phyloP scores from a whole-genome alignment of 2,797 vertebrate species.

The Rhadinocentrus ornatus region DNA sequence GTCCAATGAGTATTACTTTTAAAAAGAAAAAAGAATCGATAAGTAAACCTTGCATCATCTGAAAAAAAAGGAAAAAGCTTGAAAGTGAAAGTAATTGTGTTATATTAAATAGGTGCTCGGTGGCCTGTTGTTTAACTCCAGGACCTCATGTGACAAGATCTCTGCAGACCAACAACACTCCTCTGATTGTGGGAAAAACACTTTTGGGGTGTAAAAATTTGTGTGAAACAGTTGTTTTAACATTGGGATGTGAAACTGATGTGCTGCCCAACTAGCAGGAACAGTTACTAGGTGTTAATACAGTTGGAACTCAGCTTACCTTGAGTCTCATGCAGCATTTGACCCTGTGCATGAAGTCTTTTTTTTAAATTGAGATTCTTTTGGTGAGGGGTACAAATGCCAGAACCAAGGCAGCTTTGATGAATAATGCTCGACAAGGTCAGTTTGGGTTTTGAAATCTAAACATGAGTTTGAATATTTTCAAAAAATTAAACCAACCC shows the following conservation, averaged over 20 bases:
- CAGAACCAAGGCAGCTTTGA: conserved; percentile 4
- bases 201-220: background rate
- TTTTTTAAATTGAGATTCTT: conserved; percentile 17
- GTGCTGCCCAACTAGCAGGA: conserved; percentile 15
- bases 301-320: conserved; percentile 21
- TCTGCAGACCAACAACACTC: conserved; percentile 22
- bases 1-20: background rate
- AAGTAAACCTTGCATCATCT: conserved; percentile 1
- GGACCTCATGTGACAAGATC: conserved; percentile 7
- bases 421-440: background rate
- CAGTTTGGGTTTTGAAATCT: conserved; percentile 5
- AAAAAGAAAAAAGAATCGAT: background rate
- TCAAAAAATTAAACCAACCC: background rate
- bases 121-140: no score
- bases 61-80: conserved; percentile 2
- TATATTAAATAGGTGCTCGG: background rate
- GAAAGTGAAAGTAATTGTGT: conserved; percentile 3
- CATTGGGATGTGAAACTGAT: conserved; percentile 24
- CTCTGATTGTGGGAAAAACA: conserved; percentile 27
- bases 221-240: conserved; percentile 27
- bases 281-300: conserved; percentile 22
- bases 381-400: conserved; percentile 1
- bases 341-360: background rate
- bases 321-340: background rate
- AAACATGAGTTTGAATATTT: no score